Conservation (phyloP, 2,888 invertebrate genomes). For the Sepiola atlantica region DNA sequence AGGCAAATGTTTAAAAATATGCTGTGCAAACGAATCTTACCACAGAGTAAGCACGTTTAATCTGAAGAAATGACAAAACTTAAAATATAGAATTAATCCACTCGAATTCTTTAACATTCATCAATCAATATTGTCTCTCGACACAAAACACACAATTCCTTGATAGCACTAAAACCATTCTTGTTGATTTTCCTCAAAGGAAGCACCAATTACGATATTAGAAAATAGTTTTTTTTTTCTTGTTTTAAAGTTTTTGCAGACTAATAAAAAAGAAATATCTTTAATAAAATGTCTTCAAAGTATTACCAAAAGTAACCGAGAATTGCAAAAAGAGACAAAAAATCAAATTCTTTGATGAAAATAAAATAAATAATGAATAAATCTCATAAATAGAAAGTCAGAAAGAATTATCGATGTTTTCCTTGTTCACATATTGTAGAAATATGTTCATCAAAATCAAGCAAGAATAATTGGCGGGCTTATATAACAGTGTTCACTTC, state of each 20-base stretch:
- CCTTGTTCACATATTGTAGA: no score
- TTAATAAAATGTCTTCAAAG: not conserved
- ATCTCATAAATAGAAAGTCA: no score
- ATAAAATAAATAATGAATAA: not conserved
- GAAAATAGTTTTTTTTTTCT: not conserved
- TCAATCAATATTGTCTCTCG: not conserved
- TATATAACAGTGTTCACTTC: no score
- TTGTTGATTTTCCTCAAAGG: not conserved
- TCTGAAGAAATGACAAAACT: not conserved
- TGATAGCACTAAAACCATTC: not conserved
- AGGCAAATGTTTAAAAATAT: not conserved
- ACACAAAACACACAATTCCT: not conserved
- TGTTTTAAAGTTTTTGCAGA: not conserved
- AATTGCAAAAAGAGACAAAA: not conserved
- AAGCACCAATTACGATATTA: not conserved
- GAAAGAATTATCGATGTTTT: no score
- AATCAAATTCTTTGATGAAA: not conserved
- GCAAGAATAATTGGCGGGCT: no score
- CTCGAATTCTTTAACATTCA: not conserved
- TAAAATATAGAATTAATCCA: slow-evolving; percentile 2
- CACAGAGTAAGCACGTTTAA: not conserved
- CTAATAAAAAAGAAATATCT: not conserved
- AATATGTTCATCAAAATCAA: no score
- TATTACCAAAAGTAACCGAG: not conserved
- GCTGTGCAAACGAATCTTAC: slow-evolving; percentile 5